phyloP scores from a whole-genome alignment of 1,140 invertebrate species.

The Mizuhopecten yessoensis region DNA sequence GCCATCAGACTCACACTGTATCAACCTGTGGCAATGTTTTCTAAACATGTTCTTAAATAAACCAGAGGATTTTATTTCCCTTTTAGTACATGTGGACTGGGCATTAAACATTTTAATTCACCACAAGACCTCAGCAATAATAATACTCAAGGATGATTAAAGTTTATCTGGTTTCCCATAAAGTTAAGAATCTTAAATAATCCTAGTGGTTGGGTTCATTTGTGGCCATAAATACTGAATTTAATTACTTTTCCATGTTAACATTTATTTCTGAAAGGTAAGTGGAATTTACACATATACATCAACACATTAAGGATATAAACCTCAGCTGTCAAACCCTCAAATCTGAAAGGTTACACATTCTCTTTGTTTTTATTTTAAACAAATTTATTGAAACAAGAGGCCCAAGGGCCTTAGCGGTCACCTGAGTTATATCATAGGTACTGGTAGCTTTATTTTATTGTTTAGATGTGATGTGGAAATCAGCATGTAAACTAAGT shows the following conservation, averaged over 20 bases:
- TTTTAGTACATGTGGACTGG: neutral
- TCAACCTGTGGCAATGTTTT: neutral
- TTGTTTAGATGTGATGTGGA: too few species aligned
- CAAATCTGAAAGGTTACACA: neutral
- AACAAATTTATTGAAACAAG: neutral
- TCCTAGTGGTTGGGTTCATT: neutral
- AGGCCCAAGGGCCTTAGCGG: too few species aligned
- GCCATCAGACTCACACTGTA: neutral
- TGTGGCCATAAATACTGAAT: neutral
- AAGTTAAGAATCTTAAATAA: neutral
- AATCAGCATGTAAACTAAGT: too few species aligned
- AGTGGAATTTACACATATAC: neutral
- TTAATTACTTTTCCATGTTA: constrained; percentile 26
- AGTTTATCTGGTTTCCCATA: neutral
- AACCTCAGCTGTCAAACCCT: neutral
- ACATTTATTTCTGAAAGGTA: neutral
- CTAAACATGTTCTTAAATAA: constrained; percentile 29
- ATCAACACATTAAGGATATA: neutral
- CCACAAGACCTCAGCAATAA: neutral
- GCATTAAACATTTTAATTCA: neutral
- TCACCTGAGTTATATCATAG: too few species aligned
- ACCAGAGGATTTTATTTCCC: neutral
- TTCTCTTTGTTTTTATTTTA: neutral
- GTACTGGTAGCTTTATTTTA: too few species aligned
- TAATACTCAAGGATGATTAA: neutral